Evolutionary conservation across 2,113 vertebrate genomes (phyloP).

Genomic region (Ranitomeya imitator): DNA sequence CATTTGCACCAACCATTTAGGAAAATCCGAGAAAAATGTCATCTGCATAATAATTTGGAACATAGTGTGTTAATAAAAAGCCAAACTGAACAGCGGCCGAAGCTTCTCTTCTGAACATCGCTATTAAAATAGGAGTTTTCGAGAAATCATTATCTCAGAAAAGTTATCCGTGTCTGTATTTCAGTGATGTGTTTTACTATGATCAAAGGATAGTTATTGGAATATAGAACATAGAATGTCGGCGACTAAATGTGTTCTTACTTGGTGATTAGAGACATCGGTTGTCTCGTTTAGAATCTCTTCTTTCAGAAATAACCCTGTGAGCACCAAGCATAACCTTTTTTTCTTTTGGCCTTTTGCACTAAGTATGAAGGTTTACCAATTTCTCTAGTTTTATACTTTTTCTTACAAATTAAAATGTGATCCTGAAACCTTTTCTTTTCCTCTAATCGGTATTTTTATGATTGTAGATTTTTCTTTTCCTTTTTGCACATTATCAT

Average conservation of each 20-base stretch:
- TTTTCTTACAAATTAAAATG: too few species aligned
- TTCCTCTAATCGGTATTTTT: too few species aligned
- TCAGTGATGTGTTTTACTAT: neutral
- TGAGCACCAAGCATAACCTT: neutral
- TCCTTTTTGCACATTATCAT: too few species aligned
- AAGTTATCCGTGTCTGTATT: neutral
- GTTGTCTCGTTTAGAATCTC: neutral
- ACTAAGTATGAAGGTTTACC: neutral
- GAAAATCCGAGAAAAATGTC: too few species aligned
- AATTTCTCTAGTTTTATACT: too few species aligned
- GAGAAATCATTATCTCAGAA: neutral
- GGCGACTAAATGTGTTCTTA: neutral
- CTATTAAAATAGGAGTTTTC: neutral
- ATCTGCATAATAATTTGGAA: too few species aligned
- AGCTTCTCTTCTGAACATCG: neutral
- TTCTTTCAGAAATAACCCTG: neutral
- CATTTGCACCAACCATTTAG: too few species aligned
- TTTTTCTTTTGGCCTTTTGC: neutral
- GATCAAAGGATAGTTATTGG: neutral
- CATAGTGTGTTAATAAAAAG: constrained; percentile 18
- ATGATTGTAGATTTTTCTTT: too few species aligned
- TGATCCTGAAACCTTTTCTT: too few species aligned
- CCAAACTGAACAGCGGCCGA: neutral
- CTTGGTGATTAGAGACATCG: neutral
- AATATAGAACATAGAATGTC: neutral